phyloP scores from a whole-genome alignment of 2,113 vertebrate species.

The Murina feae region DNA sequence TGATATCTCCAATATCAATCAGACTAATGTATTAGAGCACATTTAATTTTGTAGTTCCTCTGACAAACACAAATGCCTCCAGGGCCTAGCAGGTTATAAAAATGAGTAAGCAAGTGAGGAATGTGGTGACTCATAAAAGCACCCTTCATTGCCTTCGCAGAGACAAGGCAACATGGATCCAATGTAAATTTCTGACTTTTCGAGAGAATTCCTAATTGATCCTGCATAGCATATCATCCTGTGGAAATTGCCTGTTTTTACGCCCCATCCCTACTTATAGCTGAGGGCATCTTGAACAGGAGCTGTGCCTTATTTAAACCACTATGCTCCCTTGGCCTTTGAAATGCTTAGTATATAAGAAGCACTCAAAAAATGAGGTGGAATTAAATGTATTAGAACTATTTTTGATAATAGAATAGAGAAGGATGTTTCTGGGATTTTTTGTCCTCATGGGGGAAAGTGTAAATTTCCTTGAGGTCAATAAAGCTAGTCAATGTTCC shows the following conservation, averaged over 20 bases:
- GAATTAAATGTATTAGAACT: neutral
- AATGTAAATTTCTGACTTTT: neutral
- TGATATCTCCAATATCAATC: neutral
- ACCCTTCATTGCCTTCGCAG: neutral
- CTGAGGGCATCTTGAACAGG: neutral
- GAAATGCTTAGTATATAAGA: neutral
- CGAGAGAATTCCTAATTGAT: neutral
- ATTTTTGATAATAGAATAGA: neutral
- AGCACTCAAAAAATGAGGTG: neutral
- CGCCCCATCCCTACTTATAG: too few relatives aligned
- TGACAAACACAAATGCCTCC: neutral
- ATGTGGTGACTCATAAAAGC: neutral
- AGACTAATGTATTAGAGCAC: neutral
- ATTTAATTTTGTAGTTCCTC: neutral
- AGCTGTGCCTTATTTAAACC: neutral
- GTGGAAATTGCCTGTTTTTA: neutral
- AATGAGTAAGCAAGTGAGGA: neutral
- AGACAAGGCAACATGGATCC: neutral
- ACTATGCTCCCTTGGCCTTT: neutral
- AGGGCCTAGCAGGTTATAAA: neutral
- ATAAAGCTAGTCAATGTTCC: constrained; percentile 43
- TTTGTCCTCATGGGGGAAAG: constrained; percentile 1
- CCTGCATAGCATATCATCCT: neutral
- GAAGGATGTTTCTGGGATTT: neutral
- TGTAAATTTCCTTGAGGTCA: constrained; percentile 45